These are phyloP conservation scores for Gymnoscopelus braueri DNA, from an alignment of 2,797 vertebrate species.

Conservation along the genomic window DNA sequence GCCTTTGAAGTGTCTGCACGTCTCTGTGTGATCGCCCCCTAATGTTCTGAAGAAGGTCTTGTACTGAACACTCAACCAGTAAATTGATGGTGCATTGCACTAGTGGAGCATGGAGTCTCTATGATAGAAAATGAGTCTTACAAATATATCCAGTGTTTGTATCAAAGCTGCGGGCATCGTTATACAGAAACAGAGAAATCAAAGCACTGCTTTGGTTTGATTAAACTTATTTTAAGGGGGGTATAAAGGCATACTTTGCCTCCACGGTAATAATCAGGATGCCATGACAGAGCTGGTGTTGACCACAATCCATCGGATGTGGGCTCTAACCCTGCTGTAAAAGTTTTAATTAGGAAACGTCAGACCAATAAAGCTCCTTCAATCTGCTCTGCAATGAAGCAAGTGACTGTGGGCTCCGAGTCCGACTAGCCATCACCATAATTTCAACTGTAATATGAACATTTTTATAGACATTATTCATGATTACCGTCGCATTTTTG, in stretches of 20 bases:
- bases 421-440: not conserved
- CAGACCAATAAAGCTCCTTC: slow-evolving; percentile 36
- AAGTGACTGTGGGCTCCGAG: slow-evolving; percentile 36
- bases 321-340: slow-evolving; percentile 53
- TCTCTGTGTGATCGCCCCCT: too few species aligned
- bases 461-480: slow-evolving; percentile 26
- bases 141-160: slow-evolving; percentile 3
- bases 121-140: not conserved
- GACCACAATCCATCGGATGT: slow-evolving; percentile 60
- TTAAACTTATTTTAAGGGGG: slow-evolving; percentile 61
- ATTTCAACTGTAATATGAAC: slow-evolving; percentile 29
- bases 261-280: slow-evolving; percentile 61
- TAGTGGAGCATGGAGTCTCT: too few species aligned
- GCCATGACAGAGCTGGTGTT: slow-evolving; percentile 44
- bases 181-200: slow-evolving; percentile 35
- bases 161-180: slow-evolving; percentile 22
- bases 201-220: slow-evolving; percentile 51
- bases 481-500: slow-evolving; percentile 97
- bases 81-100: too few species aligned
- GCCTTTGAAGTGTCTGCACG: too few species aligned
- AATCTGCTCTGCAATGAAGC: slow-evolving; percentile 29
- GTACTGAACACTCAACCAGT: too few species aligned
- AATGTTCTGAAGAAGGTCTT: too few species aligned
- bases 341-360: slow-evolving; percentile 45
- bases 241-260: slow-evolving; percentile 44